Evolutionary conservation across 2,888 invertebrate species (phyloP).

Genomic region (Mythimna ferrago): DNA sequence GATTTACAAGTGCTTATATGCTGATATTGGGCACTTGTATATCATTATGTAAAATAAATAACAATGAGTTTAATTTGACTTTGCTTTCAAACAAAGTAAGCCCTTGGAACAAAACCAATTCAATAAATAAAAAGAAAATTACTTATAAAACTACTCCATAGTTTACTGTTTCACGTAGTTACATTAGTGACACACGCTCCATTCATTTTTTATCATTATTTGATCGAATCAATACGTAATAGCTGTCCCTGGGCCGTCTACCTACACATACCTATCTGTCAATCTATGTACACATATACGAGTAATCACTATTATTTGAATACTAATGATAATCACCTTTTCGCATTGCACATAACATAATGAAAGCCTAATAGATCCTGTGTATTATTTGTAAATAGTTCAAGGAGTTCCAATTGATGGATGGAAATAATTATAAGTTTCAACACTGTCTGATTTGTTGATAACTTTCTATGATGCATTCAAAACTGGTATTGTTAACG

Average conservation of each 20-base stretch:
- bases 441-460: not conserved
- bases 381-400: slow-evolving; percentile 43
- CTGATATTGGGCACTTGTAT: no score
- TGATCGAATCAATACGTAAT: slow-evolving; percentile 51
- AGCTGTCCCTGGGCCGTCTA: slow-evolving; percentile 20
- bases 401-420: slow-evolving; percentile 29
- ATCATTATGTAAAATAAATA: no score
- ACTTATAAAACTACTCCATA: not conserved
- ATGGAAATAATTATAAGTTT: not conserved
- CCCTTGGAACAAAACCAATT: not conserved
- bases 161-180: slow-evolving; percentile 3
- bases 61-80: no score
- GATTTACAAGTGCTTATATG: no score
- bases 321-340: slow-evolving; percentile 38
- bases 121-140: not conserved
- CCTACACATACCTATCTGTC: not conserved
- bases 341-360: slow-evolving; percentile 15
- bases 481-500: no score
- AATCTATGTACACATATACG: no score
- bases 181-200: slow-evolving; percentile 13
- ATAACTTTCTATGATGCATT: not conserved
- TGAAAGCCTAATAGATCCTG: slow-evolving; percentile 48
- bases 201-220: slow-evolving; percentile 32
- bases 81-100: not conserved
- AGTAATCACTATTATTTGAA: slow-evolving; percentile 11